Evolutionary conservation across 1,140 invertebrate species (phyloP).

Genomic region (Papilio polytes): DNA sequence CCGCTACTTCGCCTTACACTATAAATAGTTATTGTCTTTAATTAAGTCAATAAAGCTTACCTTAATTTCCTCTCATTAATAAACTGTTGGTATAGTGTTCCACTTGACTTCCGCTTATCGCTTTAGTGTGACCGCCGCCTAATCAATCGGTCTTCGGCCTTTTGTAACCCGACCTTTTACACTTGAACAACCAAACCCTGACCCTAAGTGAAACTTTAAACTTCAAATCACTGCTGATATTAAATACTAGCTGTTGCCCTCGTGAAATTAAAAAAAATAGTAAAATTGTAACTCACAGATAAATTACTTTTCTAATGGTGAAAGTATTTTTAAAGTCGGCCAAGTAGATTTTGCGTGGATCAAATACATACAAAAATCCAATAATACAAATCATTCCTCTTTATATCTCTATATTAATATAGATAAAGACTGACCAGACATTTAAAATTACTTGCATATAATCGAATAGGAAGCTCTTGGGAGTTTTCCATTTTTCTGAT

Average conservation of each 20-base stretch:
- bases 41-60: constrained; percentile 19
- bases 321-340: no score
- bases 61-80: constrained; percentile 34
- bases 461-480: no score
- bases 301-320: no score
- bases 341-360: no score
- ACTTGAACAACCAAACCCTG: constrained; percentile 20
- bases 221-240: neutral
- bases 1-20: neutral
- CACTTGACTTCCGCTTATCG: constrained; percentile 28
- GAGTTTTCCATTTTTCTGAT: no score
- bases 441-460: no score
- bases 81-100: constrained; percentile 7
- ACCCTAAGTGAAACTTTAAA: neutral
- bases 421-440: neutral
- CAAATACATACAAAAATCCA: no score
- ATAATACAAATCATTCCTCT: no score
- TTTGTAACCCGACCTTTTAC: constrained; percentile 23
- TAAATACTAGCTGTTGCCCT: neutral
- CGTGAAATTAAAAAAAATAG: no score
- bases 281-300: no score
- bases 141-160: neutral
- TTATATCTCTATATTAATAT: no score
- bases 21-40: constrained; percentile 34
- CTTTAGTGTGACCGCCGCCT: neutral